phyloP scores from a whole-genome alignment of 2,888 invertebrate genomes.

The Mactromeris polynyma region DNA sequence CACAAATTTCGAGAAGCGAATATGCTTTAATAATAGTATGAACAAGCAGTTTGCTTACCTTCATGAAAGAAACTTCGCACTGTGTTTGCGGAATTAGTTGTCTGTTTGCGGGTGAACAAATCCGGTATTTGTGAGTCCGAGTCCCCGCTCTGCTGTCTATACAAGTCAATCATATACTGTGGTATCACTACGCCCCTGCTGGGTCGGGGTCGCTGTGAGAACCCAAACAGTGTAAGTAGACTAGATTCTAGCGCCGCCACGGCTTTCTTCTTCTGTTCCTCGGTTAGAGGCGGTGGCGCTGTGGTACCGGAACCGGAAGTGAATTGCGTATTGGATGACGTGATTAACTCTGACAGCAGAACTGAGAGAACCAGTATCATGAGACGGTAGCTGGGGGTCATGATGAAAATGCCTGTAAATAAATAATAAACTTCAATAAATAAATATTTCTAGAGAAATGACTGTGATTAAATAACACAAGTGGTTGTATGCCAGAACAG shows the following conservation, averaged over 20 bases:
- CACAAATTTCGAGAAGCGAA: background rate
- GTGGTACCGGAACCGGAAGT: slow-evolving; percentile 48
- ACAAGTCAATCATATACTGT: slow-evolving; percentile 93
- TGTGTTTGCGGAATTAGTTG: slow-evolving; percentile 81
- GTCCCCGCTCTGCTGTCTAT: slow-evolving; percentile 91
- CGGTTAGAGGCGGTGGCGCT: slow-evolving; percentile 63
- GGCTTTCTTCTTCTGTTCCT: slow-evolving; percentile 73
- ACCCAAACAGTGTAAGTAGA: slow-evolving; percentile 90
- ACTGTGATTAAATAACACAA: background rate
- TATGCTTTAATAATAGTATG: background rate
- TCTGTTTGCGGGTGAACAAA: slow-evolving; percentile 74
- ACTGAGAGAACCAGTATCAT: slow-evolving; percentile 77
- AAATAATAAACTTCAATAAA: slow-evolving; percentile 27
- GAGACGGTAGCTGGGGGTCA: slow-evolving; percentile 78
- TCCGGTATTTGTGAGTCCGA: slow-evolving; percentile 89
- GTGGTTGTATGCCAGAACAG: background rate
- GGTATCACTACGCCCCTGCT: slow-evolving; percentile 90
- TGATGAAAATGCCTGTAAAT: slow-evolving; percentile 82
- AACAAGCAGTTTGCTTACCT: slow-evolving; percentile 72
- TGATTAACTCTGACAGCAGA: slow-evolving; percentile 70
- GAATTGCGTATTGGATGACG: slow-evolving; percentile 48
- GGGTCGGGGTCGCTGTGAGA: slow-evolving; percentile 89
- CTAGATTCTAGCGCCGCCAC: slow-evolving; percentile 89
- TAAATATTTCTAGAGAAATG: background rate
- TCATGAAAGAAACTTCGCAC: slow-evolving; percentile 83